Evolutionary conservation across 2,797 vertebrate genomes (phyloP).

Genomic region (Pristis pectinata): DNA sequence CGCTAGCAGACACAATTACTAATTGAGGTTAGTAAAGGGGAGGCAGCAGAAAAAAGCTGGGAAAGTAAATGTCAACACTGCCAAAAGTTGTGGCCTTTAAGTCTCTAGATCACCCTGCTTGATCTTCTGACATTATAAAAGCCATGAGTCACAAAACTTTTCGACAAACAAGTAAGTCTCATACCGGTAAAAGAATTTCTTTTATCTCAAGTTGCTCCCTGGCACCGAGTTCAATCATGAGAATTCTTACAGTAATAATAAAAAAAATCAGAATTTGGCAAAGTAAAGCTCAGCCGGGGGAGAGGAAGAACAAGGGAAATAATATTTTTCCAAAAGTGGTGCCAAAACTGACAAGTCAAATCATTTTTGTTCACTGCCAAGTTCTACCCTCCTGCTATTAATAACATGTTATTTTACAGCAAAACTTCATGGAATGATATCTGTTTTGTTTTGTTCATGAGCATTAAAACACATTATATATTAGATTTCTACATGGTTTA

Average conservation of each 20-base stretch:
- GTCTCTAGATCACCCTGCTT: neutral
- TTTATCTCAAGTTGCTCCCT: neutral
- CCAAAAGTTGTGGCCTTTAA: neutral
- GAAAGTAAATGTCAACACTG: neutral
- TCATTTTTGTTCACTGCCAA: neutral
- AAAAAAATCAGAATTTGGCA: neutral
- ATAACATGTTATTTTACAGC: constrained; percentile 12
- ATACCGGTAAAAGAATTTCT: neutral
- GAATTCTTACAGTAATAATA: neutral
- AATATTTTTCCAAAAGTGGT: neutral
- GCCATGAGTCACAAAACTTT: constrained; percentile 7
- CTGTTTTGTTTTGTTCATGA: neutral
- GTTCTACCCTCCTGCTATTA: neutral
- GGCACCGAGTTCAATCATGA: neutral
- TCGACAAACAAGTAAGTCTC: neutral
- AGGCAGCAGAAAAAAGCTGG: no score
- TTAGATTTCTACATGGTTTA: neutral
- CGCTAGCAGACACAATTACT: neutral
- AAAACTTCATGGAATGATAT: neutral
- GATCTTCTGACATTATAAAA: neutral
- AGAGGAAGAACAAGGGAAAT: neutral
- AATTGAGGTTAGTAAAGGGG: neutral
- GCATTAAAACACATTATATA: neutral
- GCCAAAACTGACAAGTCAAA: constrained; percentile 26
- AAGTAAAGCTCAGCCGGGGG: neutral